Percentiles rank a stretch among this genome's conserved stretches.
Evolutionary conservation across 2,888 invertebrate species (phyloP).

Genomic region (Therioaphis trifolii): DNA sequence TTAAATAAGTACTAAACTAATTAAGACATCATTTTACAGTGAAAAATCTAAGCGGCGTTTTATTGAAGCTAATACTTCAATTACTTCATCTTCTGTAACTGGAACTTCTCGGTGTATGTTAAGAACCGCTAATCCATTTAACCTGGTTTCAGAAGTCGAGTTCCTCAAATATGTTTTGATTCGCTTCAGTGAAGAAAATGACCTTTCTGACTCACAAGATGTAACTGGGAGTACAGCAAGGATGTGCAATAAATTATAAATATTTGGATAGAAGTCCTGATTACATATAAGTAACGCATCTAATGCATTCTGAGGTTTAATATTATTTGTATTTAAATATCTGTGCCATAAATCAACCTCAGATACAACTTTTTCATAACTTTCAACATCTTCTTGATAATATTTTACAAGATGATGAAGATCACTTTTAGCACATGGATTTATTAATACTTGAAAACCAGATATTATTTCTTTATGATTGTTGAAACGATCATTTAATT

Average conservation of each 20-base stretch:
- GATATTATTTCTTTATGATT: slow-evolving; percentile 25
- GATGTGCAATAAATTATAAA: slow-evolving; percentile 12
- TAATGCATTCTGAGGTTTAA: slow-evolving; percentile 10
- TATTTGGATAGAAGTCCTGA: slow-evolving; percentile 2
- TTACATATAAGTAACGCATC: neutral
- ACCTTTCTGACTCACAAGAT: neutral
- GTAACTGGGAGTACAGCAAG: slow-evolving; percentile 27
- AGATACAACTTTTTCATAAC: slow-evolving; percentile 22
- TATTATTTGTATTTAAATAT: slow-evolving; percentile 10
- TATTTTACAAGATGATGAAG: slow-evolving; percentile 27
- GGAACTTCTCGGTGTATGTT: neutral
- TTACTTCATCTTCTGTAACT: slow-evolving; percentile 9
- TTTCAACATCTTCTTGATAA: slow-evolving; percentile 31
- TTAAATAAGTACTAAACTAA: neutral
- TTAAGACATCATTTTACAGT: neutral
- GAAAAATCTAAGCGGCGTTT: neutral
- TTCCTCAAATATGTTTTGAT: neutral
- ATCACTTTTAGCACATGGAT: slow-evolving; percentile 6
- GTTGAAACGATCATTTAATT: neutral
- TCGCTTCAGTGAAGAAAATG: neutral
- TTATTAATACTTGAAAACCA: neutral
- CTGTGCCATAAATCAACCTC: slow-evolving; percentile 4
- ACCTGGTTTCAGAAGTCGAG: neutral
- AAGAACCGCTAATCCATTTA: slow-evolving; percentile 3
- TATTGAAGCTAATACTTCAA: neutral